Base-by-base conservation (phyloP, 2,797 vertebrate species). In the Gallinago stenura region DNA sequence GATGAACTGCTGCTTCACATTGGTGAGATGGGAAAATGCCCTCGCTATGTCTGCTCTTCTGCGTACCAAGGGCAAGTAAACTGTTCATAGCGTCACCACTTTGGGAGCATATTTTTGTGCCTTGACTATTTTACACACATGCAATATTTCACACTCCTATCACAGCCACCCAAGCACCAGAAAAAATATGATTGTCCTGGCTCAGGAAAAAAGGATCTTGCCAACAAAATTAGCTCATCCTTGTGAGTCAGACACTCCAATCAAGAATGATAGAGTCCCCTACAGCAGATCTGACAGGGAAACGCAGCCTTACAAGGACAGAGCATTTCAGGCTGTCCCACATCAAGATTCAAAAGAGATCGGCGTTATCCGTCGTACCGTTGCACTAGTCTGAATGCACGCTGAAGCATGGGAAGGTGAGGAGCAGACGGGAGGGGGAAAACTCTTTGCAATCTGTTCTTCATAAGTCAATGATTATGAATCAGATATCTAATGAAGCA, bases 401-500 rank as follows among this genome's bases (percentile, higher is more conserved):
- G 61, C 28, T 65, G 71, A 95, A 80, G 72, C 81, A 71, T 9
- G 1, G 71, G 85, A 89, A 76, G 76, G 87, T 82, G 60, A 93
- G 57, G 62, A 90, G 45, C 87, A 81, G 53, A 60, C 4, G 0
- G 70, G 71, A 85, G 41, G 75, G 46, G 88, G 61, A 46, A 84
- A 83, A 84, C 72, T 83, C 96, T 91, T 69, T 84, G 76, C 85
- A 94, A 92, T 97, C 93, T 92, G 93, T 87, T 95, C 92, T 93
- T 96, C 12, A 7, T 91, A 96, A 97, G 82, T 85, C 90, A 90
- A 28, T 75, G 69, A 94, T 95, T 93, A 93, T 95, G 89, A 97
- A 95, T 97, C 94, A 93, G 90, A 75, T 95, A 87, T 75, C 48
- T 95, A 97, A 97, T 82, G 79, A 97, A 97, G 89, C 89, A 96